Conservation (phyloP, 1,140 invertebrate genomes). For the Drosophila fuyamai region DNA sequence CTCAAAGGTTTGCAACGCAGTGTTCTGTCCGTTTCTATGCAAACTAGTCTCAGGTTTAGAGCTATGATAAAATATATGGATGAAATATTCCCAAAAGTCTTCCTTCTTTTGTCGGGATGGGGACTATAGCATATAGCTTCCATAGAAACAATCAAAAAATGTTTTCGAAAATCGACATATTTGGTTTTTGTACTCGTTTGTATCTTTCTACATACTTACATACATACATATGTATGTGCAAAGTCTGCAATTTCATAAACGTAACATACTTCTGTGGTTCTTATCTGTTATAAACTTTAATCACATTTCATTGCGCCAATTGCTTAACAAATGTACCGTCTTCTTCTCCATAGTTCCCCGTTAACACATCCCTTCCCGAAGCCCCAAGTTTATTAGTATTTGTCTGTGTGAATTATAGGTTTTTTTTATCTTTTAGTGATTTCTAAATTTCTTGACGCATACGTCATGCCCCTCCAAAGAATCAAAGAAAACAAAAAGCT, state of each 20-base stretch:
- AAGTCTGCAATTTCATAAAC: conserved; percentile 33
- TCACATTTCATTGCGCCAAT: conserved; percentile 68
- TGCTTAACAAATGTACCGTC: conserved; percentile 46
- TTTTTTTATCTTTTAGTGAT: conserved; percentile 53
- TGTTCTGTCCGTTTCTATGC: too few relatives aligned
- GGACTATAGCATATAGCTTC: too few relatives aligned
- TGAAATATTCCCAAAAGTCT: too few relatives aligned
- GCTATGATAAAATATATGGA: too few relatives aligned
- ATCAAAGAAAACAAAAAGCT: conserved; percentile 38
- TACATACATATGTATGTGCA: neutral
- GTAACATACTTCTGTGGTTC: conserved; percentile 40
- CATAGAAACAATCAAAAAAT: too few relatives aligned
- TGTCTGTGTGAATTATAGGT: conserved; percentile 24
- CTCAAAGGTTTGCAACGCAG: too few relatives aligned
- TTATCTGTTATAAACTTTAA: conserved; percentile 67
- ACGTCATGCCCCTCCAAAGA: conserved; percentile 61
- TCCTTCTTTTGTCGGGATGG: too few relatives aligned
- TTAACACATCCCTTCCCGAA: neutral
- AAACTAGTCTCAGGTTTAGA: too few relatives aligned
- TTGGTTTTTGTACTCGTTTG: too few relatives aligned
- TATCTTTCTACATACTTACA: too few relatives aligned
- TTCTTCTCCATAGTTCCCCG: conserved; percentile 3
- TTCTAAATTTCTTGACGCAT: conserved; percentile 66
- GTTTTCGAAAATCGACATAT: too few relatives aligned
- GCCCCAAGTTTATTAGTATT: neutral